Evolutionary conservation across 1,140 invertebrate genomes (phyloP).

Genomic region (Pachyrhynchus sulphureomaculatus): DNA sequence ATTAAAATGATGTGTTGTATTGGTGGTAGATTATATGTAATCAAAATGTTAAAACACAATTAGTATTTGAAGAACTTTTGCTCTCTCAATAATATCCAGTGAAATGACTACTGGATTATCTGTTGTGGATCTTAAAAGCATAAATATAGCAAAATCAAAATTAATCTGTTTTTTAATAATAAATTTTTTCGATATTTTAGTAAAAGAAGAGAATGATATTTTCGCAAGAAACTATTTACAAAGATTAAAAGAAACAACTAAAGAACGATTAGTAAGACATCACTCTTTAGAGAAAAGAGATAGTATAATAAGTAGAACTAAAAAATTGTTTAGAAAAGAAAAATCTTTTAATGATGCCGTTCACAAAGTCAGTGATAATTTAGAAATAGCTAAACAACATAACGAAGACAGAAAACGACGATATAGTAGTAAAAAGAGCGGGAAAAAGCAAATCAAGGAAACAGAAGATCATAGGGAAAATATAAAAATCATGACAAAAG

Average conservation of each 20-base stretch:
- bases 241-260: not conserved
- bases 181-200: too few relatives aligned
- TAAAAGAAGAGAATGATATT: not conserved
- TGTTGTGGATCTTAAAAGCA: too few relatives aligned
- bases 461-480: not conserved
- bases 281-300: constrained; percentile 5
- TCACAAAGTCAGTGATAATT: not conserved
- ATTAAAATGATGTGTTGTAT: too few relatives aligned
- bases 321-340: constrained; percentile 20
- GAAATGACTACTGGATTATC: too few relatives aligned
- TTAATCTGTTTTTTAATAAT: too few relatives aligned
- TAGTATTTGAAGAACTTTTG: too few relatives aligned
- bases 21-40: too few relatives aligned
- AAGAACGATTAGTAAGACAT: not conserved
- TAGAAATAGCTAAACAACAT: too few relatives aligned
- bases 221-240: not conserved
- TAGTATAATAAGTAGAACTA: constrained; percentile 9
- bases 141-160: too few relatives aligned
- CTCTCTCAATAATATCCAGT: too few relatives aligned
- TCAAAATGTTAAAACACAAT: too few relatives aligned
- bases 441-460: not conserved
- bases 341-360: constrained; percentile 22
- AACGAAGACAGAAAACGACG: too few relatives aligned
- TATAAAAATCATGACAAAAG: not conserved
- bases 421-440: not conserved